Percentiles rank a stretch among this genome's conserved stretches.
Conservation (phyloP, 2,797 vertebrate species). For the Notolepis coatsorum region DNA sequence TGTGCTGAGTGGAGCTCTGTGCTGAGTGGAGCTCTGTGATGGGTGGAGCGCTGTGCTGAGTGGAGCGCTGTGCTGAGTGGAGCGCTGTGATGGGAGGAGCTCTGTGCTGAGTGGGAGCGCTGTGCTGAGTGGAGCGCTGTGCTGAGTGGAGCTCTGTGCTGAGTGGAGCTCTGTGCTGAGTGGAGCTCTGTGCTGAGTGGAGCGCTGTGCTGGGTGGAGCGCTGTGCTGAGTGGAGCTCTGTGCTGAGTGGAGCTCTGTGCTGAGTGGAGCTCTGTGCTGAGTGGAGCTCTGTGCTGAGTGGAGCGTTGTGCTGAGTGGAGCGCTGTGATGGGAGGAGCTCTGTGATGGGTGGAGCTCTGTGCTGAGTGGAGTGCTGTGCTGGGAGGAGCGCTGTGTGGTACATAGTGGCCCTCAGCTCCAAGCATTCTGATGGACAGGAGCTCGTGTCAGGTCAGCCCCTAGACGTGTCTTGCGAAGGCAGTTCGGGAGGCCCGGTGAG, state of each 20-base stretch:
- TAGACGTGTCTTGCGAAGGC: neutral
- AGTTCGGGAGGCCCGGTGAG: too few species aligned
- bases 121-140: neutral
- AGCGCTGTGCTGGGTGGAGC: too few species aligned
- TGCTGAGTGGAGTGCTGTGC: too few species aligned
- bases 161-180: neutral
- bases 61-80: too few species aligned
- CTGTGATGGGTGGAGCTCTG: neutral
- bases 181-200: neutral
- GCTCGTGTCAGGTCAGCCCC: neutral
- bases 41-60: neutral
- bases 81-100: too few species aligned
- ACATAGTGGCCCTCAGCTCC: too few species aligned
- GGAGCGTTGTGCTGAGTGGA: neutral
- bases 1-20: neutral
- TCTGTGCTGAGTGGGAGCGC: neutral
- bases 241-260: neutral
- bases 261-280: neutral
- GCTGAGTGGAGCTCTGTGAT: neutral
- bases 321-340: neutral
- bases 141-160: neutral
- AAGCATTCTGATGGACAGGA: neutral
- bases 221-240: too few species aligned
- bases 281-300: neutral
- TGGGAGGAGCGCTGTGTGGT: too few species aligned